Evolutionary conservation across 2,888 invertebrate species (phyloP), one percentile per base, ranked within the genome.

Genomic region (Ectobius pallidus): DNA sequence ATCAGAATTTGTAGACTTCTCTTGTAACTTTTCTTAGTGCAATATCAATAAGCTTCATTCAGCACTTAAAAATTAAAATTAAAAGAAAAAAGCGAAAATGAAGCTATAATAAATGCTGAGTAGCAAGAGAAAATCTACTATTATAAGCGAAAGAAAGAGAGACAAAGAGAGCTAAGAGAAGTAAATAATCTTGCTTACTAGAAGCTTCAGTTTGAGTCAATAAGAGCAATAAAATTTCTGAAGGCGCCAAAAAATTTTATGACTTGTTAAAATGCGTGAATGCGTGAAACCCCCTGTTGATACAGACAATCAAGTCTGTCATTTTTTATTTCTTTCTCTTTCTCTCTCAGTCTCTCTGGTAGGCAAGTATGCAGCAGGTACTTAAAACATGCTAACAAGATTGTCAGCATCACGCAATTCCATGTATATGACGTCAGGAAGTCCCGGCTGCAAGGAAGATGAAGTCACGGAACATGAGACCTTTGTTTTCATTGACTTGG

Each of bases 331-430:
- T n/a, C n/a, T n/a, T n/a, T n/a, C n/a, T n/a, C n/a, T n/a, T n/a
- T n/a, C n/a, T n/a, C 32, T 25, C 58, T 58, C 32, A 55, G 27
- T 7, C 27, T 27, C 16, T 27, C 25, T n/a, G 9, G n/a, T 46
- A n/a, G 46, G 46, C 46, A 46, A 46, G 58, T 30, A 58, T 30
- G 58, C 30, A 58, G 58, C 58, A 30, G 30, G 58, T 30, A 58
- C 58, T 58, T 58, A 58, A 52, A 46, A 55, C 30, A 27, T 30
- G 65, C 44, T 65, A 65, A 65, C 65, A 65, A 65, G 65, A 65
- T 46, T 65, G 65, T 65, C 65, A 25, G 27, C 18, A 30, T 65
- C 65, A 65, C 65, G 65, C 65, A 30, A 65, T 42, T 25, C 39
- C 16, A 1, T 7, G 65, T n/a, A n/a, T n/a, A n/a, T 65, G 65